Conservation (phyloP, 2,113 vertebrate species). For the Nothocercus nigrocapillus region DNA sequence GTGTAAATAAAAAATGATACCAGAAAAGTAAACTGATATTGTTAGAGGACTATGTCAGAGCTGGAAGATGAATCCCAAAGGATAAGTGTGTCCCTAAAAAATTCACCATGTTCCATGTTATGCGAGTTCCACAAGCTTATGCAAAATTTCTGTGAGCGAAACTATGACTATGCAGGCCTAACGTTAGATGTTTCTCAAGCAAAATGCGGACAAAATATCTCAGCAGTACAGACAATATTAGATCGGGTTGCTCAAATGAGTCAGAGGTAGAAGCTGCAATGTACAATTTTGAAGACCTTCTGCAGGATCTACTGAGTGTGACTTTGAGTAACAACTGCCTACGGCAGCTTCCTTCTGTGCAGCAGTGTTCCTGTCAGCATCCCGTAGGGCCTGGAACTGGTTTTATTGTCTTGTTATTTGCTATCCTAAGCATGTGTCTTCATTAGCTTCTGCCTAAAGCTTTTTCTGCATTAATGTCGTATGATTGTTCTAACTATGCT, state of each 20-base stretch:
- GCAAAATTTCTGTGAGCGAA: background rate
- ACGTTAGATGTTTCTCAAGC: background rate
- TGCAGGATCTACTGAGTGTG: background rate
- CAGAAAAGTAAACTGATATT: background rate
- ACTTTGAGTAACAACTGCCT: background rate
- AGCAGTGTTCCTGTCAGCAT: background rate
- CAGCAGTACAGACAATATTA: background rate
- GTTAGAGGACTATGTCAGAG: background rate
- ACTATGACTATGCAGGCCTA: background rate
- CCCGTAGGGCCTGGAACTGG: background rate
- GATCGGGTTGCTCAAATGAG: background rate
- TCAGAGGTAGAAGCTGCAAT: background rate
- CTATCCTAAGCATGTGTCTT: background rate
- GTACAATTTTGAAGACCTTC: background rate
- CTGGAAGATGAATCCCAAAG: background rate
- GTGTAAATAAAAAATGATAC: background rate
- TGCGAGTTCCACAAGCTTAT: fast-evolving
- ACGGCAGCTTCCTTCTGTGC: background rate
- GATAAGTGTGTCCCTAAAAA: background rate
- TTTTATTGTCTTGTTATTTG: background rate
- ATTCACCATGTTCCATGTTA: background rate
- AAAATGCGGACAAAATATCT: background rate
- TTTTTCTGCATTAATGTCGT: background rate
- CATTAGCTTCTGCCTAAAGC: background rate
- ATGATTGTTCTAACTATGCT: background rate